phyloP scores from a whole-genome alignment of 2,888 invertebrate genomes.

The Teinopalpus imperialis region DNA sequence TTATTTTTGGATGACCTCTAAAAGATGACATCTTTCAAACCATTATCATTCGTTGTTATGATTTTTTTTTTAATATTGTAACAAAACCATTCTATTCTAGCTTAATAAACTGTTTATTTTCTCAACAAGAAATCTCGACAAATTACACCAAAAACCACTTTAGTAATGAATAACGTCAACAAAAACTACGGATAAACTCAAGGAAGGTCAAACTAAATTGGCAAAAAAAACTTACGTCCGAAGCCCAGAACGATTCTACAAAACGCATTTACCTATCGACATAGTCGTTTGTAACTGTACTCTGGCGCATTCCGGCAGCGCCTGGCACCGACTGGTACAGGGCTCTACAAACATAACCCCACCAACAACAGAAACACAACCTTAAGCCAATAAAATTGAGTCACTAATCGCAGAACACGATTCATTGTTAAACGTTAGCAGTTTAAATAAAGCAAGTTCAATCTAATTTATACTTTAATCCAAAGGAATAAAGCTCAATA shows the following conservation, averaged over 20 bases:
- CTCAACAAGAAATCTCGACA: no score
- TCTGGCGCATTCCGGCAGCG: slow-evolving; percentile 59
- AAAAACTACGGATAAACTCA: slow-evolving; percentile 10
- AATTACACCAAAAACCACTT: no score
- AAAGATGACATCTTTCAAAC: no score
- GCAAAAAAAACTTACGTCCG: slow-evolving; percentile 1
- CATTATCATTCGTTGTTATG: no score
- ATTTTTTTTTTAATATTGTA: no score
- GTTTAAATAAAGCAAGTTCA: slow-evolving; percentile 6
- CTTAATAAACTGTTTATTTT: no score
- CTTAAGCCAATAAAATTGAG: slow-evolving; percentile 35
- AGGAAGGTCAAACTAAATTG: slow-evolving; percentile 9
- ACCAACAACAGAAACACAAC: slow-evolving; percentile 33
- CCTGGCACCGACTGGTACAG: slow-evolving; percentile 70
- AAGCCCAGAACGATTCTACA: slow-evolving; percentile 5
- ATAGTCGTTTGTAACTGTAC: slow-evolving; percentile 50
- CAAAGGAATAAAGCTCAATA: slow-evolving; percentile 5
- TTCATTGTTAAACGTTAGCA: slow-evolving; percentile 14
- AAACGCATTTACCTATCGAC: slow-evolving; percentile 41
- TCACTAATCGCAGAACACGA: slow-evolving; percentile 32
- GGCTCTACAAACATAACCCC: slow-evolving; percentile 24
- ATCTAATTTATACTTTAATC: slow-evolving; percentile 51
- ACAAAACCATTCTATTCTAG: no score
- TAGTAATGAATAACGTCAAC: no score
- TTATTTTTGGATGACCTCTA: no score